Evolutionary conservation across 2,113 vertebrate species (phyloP).

Genomic region (Hippocampus comes): DNA sequence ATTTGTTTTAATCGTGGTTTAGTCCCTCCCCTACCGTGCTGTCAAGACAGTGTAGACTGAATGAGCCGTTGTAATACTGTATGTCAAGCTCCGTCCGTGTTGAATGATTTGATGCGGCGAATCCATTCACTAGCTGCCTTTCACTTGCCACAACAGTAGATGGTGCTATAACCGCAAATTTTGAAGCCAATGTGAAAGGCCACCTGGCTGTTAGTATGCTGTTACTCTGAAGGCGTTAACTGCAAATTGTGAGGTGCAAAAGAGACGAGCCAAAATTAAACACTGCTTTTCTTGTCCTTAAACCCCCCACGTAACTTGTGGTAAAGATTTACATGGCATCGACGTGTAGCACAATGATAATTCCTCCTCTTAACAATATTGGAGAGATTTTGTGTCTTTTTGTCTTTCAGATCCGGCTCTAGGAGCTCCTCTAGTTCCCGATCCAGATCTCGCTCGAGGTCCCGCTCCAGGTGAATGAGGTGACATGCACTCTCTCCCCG

Average conservation of each 20-base stretch:
- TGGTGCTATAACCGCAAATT: neutral
- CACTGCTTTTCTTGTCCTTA: too few relatives aligned
- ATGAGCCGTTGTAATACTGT: neutral
- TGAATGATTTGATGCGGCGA: neutral
- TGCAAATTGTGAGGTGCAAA: neutral
- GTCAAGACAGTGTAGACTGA: slow-evolving; percentile 12
- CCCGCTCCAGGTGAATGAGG: slow-evolving; percentile 99
- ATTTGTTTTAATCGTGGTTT: neutral
- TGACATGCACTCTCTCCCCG: slow-evolving; percentile 84
- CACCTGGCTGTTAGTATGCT: neutral
- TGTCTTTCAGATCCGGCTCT: slow-evolving; percentile 93
- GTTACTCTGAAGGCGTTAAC: neutral
- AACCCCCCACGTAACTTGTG: neutral
- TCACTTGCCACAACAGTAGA: neutral
- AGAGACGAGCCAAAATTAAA: neutral
- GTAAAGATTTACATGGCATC: neutral
- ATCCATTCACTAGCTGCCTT: neutral
- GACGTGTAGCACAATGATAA: neutral
- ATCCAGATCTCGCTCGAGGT: slow-evolving; percentile 94
- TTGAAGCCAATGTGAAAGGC: neutral
- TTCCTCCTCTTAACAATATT: slow-evolving; percentile 53
- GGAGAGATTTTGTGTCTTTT: slow-evolving; percentile 61
- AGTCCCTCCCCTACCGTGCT: slow-evolving; percentile 12
- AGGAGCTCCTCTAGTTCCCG: slow-evolving; percentile 96
- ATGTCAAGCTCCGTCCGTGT: neutral